Evolutionary conservation across 2,888 invertebrate species (phyloP).

Genomic region (Chironomus tentans): DNA sequence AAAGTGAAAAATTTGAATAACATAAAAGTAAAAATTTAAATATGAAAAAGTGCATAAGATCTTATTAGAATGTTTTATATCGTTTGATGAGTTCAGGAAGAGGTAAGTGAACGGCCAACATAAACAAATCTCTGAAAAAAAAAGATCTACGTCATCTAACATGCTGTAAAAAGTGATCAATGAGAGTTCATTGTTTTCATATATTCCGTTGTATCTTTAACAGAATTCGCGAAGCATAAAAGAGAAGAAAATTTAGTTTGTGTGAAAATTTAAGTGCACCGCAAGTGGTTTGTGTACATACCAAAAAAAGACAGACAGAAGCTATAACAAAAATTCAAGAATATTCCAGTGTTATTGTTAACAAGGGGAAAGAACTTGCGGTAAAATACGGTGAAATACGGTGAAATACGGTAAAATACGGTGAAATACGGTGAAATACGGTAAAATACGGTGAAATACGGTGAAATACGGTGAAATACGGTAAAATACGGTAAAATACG

Average conservation of each 20-base stretch:
- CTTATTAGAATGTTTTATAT: background rate
- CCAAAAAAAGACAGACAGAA: background rate
- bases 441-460: no score
- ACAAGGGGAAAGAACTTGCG: no score
- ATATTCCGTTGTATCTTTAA: background rate
- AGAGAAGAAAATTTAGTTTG: background rate
- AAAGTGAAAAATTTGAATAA: background rate
- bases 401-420: no score
- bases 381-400: no score
- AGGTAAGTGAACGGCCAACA: background rate
- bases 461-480: no score
- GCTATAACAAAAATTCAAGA: no score
- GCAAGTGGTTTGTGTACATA: background rate
- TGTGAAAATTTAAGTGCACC: background rate
- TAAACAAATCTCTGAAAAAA: background rate
- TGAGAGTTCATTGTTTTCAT: background rate
- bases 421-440: no score
- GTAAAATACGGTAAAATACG: no score
- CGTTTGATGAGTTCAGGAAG: no score
- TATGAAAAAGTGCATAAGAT: background rate
- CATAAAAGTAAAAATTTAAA: background rate
- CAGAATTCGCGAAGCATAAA: conserved; percentile 9
- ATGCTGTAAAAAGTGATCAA: background rate
- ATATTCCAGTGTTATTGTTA: no score
- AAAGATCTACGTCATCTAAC: background rate